Conservation (phyloP, 2,113 vertebrate species). For the Pseudorasbora parva region DNA sequence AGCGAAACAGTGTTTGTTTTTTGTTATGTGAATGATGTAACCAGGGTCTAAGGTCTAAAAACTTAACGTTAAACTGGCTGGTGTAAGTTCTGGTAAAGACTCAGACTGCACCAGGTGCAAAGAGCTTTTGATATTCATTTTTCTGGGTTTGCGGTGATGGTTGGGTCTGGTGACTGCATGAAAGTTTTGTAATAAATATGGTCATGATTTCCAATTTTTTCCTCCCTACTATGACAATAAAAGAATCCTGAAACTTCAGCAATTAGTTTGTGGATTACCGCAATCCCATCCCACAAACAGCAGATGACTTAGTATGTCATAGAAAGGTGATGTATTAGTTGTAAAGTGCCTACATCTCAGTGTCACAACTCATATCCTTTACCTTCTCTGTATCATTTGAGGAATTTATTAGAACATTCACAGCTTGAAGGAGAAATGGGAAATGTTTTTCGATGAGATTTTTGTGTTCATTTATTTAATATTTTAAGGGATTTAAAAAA, state of each 20-base stretch:
- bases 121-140: background rate
- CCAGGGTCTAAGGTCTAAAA: background rate
- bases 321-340: background rate
- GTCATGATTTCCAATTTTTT: background rate
- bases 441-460: background rate
- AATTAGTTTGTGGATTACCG: conserved; percentile 25
- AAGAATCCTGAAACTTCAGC: conserved; percentile 34
- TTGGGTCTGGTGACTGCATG: background rate
- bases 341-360: background rate
- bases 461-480: background rate
- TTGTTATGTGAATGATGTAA: background rate
- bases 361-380: background rate
- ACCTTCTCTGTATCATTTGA: conserved; percentile 2
- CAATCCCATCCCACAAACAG: conserved; percentile 37
- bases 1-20: background rate
- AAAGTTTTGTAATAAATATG: background rate
- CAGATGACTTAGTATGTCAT: background rate
- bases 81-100: background rate
- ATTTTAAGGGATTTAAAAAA: background rate
- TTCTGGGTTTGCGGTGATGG: background rate
- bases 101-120: background rate
- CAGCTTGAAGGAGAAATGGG: background rate
- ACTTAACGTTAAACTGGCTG: background rate
- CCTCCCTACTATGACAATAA: background rate
- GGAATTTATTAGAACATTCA: conserved; percentile 1